Base-by-base conservation (phyloP, 2,888 invertebrate species). In the Dorcus hopei region DNA sequence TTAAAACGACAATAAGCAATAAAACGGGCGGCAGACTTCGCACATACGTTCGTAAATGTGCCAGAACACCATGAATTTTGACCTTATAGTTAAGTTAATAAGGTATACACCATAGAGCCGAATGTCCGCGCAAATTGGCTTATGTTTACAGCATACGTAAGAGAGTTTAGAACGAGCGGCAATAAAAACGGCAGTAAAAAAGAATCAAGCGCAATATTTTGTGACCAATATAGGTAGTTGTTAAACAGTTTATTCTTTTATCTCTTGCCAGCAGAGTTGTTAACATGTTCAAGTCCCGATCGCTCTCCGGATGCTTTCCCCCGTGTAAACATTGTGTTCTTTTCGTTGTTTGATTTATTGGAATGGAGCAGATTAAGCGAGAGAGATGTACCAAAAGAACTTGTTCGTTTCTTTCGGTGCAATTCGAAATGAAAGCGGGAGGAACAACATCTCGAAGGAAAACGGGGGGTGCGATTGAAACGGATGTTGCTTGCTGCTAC, bases 191-290 rank as follows among this genome's bases (percentile, higher is more conserved):
- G 69, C 68, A 68, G 65, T 72, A 73, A 72, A 72, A 71, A 65
- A 63, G 65, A 70, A 71, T 71, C 69, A 67, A 66, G 70, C 70
- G 70, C 71, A 70, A 72, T 72, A 72, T 72, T 72, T 74, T 71
- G 73, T 71, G 69, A 71, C 73, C 73, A 72, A 73, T 71, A 72
- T 70, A 73, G 67, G 66, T 67, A 71, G 72, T 70, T 70, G 72
- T 74, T 72, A 73, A 74, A 70, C 70, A 69, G 70, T 72, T 74
- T 72, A 72, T 70, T 70, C 72, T 70, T 74, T 74, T 75, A 74
- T 74, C 74, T 72, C 70, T 68, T 67, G 68, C 71, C 68, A 72
- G 70, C 75, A 74, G 72, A 69, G 70, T 69, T 70, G 68, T 73
- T 72, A 47, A 23, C 48, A 55, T 50, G 48, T 42, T 51, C 38